Base-by-base conservation (phyloP, 2,113 vertebrate genomes). In the Ophthalmolycus amberensis region DNA sequence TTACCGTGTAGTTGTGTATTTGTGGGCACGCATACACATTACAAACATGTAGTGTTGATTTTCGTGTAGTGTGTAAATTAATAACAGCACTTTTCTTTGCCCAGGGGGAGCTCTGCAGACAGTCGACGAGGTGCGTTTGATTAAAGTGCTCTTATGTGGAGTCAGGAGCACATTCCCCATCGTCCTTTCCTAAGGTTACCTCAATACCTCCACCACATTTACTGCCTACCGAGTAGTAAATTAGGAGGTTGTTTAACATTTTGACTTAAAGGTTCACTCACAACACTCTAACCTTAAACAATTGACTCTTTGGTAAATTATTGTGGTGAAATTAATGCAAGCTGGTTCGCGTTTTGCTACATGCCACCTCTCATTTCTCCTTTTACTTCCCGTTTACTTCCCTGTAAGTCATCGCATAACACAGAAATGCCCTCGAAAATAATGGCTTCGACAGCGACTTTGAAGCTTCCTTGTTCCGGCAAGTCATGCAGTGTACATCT, bases 81-180 rank as follows among this genome's bases (percentile, higher is more conserved):
- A 77, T 71, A 59, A 74, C 16, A 27, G 42, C 29, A 60, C 68
- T 64, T 63, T 64, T 66, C 46, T 44, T 71, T 29, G 25, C 70
- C 27, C 20, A 3, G 46, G 56, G 56, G 73, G 76, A 20, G 48
- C 37, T 71, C 71, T 71, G 68, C 3, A 77, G 71, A 71, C 62
- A 78, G 50, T 38, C 82, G 80, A 81, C 14, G 27, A 88, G 71
- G 75, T 89, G 80, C 1, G 9, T 69, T 82, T 85, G 74, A 90
- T 87, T 69, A 20, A 14, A 71, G 40, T 59, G 32, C 40, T 72
- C 66, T 25, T 27, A 56, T 75, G 71, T 75, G 75, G 79, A 85
- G 75, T 78, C 37, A 63, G 44, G 6, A 50, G 20, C 68, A 46
- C 58, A 68, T 79, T 73, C 32, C 56, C 56, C 32, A 52, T 38